A percentile compares a stretch with the other conserved stretches of the same genome.
These are phyloP conservation scores for Palythoa heliodiscus DNA, from an alignment of 92 coral and sea anemone species.

Conservation along the genomic window DNA sequence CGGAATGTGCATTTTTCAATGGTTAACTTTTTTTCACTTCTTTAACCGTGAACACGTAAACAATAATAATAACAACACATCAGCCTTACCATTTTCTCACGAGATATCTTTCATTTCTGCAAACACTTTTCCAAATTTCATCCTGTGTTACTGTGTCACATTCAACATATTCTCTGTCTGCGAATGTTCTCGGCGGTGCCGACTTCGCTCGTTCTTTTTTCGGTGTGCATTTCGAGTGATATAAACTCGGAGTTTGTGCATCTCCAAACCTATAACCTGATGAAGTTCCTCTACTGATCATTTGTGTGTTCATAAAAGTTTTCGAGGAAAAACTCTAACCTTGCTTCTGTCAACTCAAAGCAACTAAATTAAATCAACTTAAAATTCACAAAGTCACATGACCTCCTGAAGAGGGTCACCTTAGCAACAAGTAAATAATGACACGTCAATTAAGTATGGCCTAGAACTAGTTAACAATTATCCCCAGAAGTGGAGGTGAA, in stretches of 20 bases:
- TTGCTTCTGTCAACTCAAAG: neutral
- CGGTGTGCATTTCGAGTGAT: conserved; percentile 90
- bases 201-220: conserved; percentile 80
- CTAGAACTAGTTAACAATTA: too few relatives aligned
- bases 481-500: too few relatives aligned
- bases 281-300: conserved; percentile 71
- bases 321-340: neutral
- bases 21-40: neutral
- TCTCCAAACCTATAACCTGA: conserved; percentile 88
- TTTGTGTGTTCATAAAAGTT: neutral
- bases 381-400: conserved; percentile 55
- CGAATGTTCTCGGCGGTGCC: conserved; percentile 75
- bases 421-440: conserved; percentile 59
- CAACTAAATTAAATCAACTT: neutral
- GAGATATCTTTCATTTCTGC: conserved; percentile 80
- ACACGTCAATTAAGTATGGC: too few relatives aligned
- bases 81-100: conserved; percentile 80
- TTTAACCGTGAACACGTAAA: neutral
- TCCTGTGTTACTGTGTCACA: conserved; percentile 81
- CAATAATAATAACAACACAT: neutral
- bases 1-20: neutral
- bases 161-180: conserved; percentile 84
- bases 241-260: conserved; percentile 70
- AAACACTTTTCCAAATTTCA: conserved; percentile 92
- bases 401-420: conserved; percentile 51